A percentile compares a stretch with the other conserved stretches of the same genome.
Evolutionary conservation across 2,888 invertebrate genomes (phyloP).

Genomic region (Lucinisca nassula): DNA sequence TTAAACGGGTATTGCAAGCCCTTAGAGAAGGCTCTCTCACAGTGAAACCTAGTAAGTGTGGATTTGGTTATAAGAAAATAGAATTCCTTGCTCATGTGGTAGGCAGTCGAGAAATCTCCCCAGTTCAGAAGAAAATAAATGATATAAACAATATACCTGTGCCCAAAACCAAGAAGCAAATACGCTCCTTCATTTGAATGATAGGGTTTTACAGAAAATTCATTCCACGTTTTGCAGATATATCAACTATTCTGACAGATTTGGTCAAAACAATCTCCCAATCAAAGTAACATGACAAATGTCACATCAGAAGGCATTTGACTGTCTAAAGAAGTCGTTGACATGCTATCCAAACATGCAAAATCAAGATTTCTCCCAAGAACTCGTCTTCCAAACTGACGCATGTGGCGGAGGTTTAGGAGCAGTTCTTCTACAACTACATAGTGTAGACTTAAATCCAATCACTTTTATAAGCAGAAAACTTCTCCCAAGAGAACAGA

Average conservation of each 20-base stretch:
- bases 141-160: slow-evolving; percentile 23
- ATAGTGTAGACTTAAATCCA: neutral
- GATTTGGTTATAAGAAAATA: slow-evolving; percentile 29
- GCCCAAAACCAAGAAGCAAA: slow-evolving; percentile 27
- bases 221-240: slow-evolving; percentile 48
- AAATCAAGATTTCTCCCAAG: neutral
- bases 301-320: slow-evolving; percentile 33
- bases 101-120: slow-evolving; percentile 18
- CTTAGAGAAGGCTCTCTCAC: slow-evolving; percentile 8
- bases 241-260: slow-evolving; percentile 48
- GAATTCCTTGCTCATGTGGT: slow-evolving; percentile 36
- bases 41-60: slow-evolving; percentile 38
- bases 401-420: neutral
- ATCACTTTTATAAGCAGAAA: neutral
- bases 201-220: slow-evolving; percentile 48
- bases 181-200: slow-evolving; percentile 43
- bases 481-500: slow-evolving; percentile 11
- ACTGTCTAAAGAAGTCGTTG: neutral
- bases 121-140: slow-evolving; percentile 17
- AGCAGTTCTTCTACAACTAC: neutral
- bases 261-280: slow-evolving; percentile 29
- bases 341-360: neutral
- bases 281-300: slow-evolving; percentile 39
- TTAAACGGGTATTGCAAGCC: slow-evolving; percentile 1
- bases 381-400: slow-evolving; percentile 9